Conservation (phyloP, 1,140 invertebrate genomes). For the Drosophila bocqueti region DNA sequence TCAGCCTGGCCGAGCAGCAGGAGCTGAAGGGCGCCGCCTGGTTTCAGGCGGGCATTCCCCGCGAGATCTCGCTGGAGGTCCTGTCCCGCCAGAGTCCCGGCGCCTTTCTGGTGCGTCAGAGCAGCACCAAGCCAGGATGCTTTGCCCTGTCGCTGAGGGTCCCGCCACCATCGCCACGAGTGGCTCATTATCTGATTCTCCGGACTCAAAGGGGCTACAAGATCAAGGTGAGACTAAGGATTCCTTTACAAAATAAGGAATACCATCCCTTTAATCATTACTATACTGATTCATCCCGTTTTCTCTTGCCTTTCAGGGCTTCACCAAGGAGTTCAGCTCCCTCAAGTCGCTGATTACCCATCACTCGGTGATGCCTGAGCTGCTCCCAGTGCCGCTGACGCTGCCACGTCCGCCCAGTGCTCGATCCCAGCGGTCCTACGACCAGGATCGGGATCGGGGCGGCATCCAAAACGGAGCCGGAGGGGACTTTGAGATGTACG, state of each 20-base stretch:
- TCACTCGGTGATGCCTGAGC: slow-evolving; percentile 97
- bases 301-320: slow-evolving; percentile 89
- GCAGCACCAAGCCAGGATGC: slow-evolving; percentile 96
- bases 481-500: slow-evolving; percentile 90
- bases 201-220: slow-evolving; percentile 96
- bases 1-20: slow-evolving; percentile 91
- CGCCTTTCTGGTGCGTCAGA: slow-evolving; percentile 97
- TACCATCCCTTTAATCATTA: background rate
- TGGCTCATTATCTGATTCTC: slow-evolving; percentile 98
- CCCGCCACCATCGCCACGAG: slow-evolving; percentile 95
- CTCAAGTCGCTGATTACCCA: slow-evolving; percentile 96
- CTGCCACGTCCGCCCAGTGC: slow-evolving; percentile 91
- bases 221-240: slow-evolving; percentile 91
- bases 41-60: slow-evolving; percentile 98
- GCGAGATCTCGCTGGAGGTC: slow-evolving; percentile 97
- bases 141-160: slow-evolving; percentile 97
- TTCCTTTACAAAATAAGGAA: background rate
- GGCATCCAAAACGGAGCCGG: slow-evolving; percentile 2
- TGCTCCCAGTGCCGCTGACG: slow-evolving; percentile 95
- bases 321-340: slow-evolving; percentile 97
- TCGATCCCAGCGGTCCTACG: slow-evolving; percentile 85
- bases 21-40: slow-evolving; percentile 94
- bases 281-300: no score
- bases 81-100: slow-evolving; percentile 96
- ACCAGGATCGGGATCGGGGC: slow-evolving; percentile 10